Base-by-base conservation (phyloP, 1,140 invertebrate species). In the Lethrus apterus region DNA sequence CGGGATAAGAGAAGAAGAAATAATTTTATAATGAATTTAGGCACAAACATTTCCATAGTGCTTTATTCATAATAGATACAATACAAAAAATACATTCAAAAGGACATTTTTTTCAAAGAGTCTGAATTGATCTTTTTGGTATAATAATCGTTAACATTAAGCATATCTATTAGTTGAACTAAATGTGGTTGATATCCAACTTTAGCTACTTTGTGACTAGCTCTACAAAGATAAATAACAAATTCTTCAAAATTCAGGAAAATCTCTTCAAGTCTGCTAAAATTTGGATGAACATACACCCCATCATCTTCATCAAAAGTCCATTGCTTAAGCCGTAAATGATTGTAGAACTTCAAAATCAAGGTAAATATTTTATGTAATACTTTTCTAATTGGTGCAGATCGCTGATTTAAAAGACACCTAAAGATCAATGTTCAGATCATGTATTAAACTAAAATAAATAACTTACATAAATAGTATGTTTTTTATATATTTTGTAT, bases 401-500 rank as follows among this genome's bases (percentile, higher is more conserved):
- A 80, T 21, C 75, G 73, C 24, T 77, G 74, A 47, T 83, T 84
- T 3, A 87, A 55, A 41, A 86, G 72, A 48, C 82, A 84, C 43
- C 82, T 75, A 51, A 81, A 59, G 13, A 53, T 15, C 2, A 29
- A 15, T 29, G 3, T 1, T 13, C 19, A n/a, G 9, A 20, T 4
- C 7, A 35, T 35, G 3, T 4, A 35, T 20, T n/a, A 36, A 34
- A 34, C 4, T 14, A 35, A 32, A 40, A 14, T 33, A 9, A 55
- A 43, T 23, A 21, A 57, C 55, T 61, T 67, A 73, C 73, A 69
- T 67, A 21, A 74, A 76, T 15, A 84, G 59, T 33, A 86, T 80
- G 42, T 80, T 77, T 56, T 84, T 86, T 9, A 87, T 71, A 55
- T 87, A 86, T 2, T 64, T 65, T 3, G 79, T 76, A 50, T 87